Percentiles rank a stretch among this genome's conserved stretches.
phyloP scores from a whole-genome alignment of 2,797 vertebrate genomes.

The Mormyrops boulengeri region DNA sequence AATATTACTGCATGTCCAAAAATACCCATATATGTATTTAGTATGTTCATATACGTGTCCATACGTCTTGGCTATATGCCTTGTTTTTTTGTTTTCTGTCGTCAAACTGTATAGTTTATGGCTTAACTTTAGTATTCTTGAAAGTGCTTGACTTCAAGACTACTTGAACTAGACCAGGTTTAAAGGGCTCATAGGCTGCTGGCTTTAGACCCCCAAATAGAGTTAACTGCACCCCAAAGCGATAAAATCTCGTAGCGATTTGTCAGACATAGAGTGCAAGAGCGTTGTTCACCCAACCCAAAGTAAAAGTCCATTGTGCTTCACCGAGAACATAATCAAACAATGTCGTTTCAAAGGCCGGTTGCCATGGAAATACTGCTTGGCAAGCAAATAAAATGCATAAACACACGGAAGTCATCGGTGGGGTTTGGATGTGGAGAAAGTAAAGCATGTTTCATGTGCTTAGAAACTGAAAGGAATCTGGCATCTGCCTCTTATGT shows the following conservation, averaged over 20 bases:
- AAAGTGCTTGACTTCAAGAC: neutral
- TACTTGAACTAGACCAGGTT: neutral
- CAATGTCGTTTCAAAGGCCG: neutral
- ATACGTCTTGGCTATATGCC: neutral
- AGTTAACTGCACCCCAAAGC: neutral
- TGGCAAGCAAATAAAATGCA: neutral
- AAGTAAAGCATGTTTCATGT: neutral
- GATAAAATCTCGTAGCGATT: neutral
- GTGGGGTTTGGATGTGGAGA: neutral
- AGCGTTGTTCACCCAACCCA: neutral
- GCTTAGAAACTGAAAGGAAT: neutral
- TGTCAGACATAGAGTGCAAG: neutral
- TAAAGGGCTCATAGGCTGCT: neutral
- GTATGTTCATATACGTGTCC: neutral
- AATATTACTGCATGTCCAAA: neutral
- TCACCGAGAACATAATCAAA: neutral
- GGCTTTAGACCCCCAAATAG: neutral
- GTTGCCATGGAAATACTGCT: slow-evolving; percentile 19
- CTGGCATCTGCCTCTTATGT: neutral
- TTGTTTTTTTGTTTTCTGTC: neutral
- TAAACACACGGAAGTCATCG: neutral
- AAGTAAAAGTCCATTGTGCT: slow-evolving; percentile 5
- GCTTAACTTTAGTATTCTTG: neutral
- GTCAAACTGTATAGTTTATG: neutral
- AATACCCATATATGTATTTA: neutral